phyloP scores from a whole-genome alignment of 2,113 vertebrate species.

The Psittacus erithacus region DNA sequence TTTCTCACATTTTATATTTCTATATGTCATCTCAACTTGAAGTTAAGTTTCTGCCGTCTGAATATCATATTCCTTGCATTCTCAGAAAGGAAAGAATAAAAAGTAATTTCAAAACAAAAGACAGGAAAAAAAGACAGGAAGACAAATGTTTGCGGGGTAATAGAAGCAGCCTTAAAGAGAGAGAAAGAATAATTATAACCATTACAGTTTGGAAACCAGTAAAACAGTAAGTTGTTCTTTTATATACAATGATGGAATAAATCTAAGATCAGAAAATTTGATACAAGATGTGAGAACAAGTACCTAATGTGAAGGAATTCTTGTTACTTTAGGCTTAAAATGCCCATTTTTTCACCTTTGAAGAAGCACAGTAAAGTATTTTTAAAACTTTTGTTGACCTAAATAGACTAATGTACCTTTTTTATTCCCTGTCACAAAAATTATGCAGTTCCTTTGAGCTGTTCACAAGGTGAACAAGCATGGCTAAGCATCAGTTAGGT shows the following conservation, averaged over 20 bases:
- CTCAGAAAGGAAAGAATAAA: background rate
- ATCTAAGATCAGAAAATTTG: background rate
- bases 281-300: background rate
- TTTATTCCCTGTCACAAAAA: background rate
- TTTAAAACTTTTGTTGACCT: background rate
- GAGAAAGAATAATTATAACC: background rate
- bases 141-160: background rate
- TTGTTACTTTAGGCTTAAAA: background rate
- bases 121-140: background rate
- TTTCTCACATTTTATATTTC: background rate
- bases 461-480: background rate
- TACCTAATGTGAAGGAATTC: background rate
- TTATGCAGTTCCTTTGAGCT: background rate
- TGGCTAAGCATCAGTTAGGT: background rate
- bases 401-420: background rate
- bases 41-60: background rate
- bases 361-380: accelerated
- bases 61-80: background rate
- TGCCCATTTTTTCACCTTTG: background rate
- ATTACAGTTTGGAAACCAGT: background rate
- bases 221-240: background rate
- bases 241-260: background rate
- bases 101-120: background rate
- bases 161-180: background rate
- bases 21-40: background rate